These are phyloP conservation scores for Carassius auratus DNA, from an alignment of 2,113 vertebrate species.

Conservation along the genomic window DNA sequence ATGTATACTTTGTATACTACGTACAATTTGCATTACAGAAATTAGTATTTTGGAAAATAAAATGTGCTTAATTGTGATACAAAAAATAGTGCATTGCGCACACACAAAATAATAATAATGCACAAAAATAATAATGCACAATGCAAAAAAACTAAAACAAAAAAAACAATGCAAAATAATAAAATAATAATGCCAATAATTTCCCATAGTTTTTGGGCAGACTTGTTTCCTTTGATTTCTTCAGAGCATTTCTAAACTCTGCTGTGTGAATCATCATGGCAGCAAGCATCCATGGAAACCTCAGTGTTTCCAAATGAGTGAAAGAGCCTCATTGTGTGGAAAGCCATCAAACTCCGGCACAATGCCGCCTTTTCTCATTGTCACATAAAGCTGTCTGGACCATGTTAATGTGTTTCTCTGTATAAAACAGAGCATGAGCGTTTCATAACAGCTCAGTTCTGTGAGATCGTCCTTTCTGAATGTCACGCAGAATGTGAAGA, in stretches of 20 bases:
- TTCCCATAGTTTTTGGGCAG: not conserved
- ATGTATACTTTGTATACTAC: not conserved
- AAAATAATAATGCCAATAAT: not conserved
- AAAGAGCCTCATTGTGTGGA: slow-evolving; percentile 1
- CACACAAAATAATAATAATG: not conserved
- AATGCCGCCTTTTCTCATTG: not conserved
- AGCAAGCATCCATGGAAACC: slow-evolving; percentile 39
- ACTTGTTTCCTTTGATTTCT: not conserved
- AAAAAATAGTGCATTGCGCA: not conserved
- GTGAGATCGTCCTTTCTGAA: not conserved
- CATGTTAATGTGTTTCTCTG: not conserved
- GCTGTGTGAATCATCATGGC: slow-evolving; percentile 33
- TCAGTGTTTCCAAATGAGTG: not conserved
- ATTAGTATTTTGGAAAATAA: not conserved
- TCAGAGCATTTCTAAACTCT: not conserved
- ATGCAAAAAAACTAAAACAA: not conserved
- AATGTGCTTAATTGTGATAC: not conserved
- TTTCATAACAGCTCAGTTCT: not conserved
- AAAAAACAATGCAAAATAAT: not conserved
- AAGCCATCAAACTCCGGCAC: not conserved
- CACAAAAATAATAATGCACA: not conserved
- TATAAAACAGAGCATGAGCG: too few relatives aligned
- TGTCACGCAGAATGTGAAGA: not conserved
- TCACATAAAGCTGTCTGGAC: slow-evolving; percentile 14
- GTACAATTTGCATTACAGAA: not conserved